phyloP scores from a whole-genome alignment of 1,140 invertebrate genomes.

The Lepidostoma basale region DNA sequence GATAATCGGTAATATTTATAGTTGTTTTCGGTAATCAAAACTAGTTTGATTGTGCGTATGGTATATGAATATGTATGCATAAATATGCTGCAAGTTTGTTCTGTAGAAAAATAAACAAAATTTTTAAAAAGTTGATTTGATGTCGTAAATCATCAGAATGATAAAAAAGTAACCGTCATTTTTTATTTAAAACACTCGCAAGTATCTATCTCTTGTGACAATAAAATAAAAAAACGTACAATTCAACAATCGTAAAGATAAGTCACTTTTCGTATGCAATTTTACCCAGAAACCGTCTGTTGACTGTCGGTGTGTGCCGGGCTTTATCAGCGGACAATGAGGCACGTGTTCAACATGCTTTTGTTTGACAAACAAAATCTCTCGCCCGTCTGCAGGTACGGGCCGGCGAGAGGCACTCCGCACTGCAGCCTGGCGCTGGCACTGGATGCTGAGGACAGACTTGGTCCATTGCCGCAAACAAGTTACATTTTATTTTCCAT shows the following conservation, averaged over 20 bases:
- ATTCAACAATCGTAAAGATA: constrained; percentile 31
- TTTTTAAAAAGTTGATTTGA: constrained; percentile 8
- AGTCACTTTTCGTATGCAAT: constrained; percentile 29
- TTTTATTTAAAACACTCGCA: not conserved
- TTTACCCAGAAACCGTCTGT: constrained; percentile 23
- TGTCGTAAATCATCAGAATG: constrained; percentile 1
- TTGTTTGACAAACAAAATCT: constrained; percentile 34
- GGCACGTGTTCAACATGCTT: constrained; percentile 34
- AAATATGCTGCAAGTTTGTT: not conserved
- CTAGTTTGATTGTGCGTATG: too few relatives aligned
- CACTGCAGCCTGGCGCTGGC: too few relatives aligned
- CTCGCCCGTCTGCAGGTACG: constrained; percentile 15
- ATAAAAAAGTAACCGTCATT: constrained; percentile 2
- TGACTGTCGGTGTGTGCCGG: constrained; percentile 4
- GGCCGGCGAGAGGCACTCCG: too few relatives aligned
- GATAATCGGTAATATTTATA: too few relatives aligned
- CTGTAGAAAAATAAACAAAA: not conserved
- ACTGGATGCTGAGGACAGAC: too few relatives aligned
- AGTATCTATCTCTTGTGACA: constrained; percentile 14
- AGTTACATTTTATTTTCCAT: too few relatives aligned
- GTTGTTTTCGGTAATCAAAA: too few relatives aligned
- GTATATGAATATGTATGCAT: too few relatives aligned
- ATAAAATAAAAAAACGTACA: constrained; percentile 19
- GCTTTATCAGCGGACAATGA: not conserved
- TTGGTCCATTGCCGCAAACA: too few relatives aligned